Evolutionary conservation across 2,113 vertebrate species (phyloP), one percentile per base, ranked within the genome.

Genomic region (Martes martes): DNA sequence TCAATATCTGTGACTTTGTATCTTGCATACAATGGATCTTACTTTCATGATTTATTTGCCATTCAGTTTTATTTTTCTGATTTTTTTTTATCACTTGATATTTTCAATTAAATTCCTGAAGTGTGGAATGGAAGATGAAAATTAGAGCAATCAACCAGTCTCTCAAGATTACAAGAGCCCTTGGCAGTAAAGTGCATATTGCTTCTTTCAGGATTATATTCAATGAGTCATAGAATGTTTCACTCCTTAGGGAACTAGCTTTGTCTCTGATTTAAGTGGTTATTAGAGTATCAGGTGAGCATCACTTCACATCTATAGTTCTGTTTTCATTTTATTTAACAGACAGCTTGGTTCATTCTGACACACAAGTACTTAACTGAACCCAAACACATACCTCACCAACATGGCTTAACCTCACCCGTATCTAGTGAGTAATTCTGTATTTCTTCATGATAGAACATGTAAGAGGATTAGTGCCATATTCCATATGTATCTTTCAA

Each of bases 41-140:
- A 63, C 65, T 69, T 39, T 82, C 14, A 71, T 59, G 50, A 91
- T 36, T 89, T 88, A 42, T 89, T 92, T 84, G 28, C 7, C 61
- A 52, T 85, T 85, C 45, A 67, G 9, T 78, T 85, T 61, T 88
- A 87, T 69, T 93, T 97, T 93, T 74, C 11, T 55, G 33, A 81
- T 73, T 39, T 84, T 90, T 93, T 89, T 36, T 52, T 4, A 47
- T 61, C 7, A 74, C 63, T 85, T 95, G 13, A 88, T 84, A 88
- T 93, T 95, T 96, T 79, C 50, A 84, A 80, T 93, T 87, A 84
- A 78, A 55, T 91, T 93, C 18, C 28, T 85, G 18, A 97, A 93
- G 24, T 83, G 36, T 63, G 1, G 2, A 21, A 19, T 36, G 24
- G 18, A 81, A 71, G 76, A 74, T 86, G 21, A 95, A 90, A 95